Base-by-base conservation (phyloP, 2,797 vertebrate species). In the Notolepis coatsorum region DNA sequence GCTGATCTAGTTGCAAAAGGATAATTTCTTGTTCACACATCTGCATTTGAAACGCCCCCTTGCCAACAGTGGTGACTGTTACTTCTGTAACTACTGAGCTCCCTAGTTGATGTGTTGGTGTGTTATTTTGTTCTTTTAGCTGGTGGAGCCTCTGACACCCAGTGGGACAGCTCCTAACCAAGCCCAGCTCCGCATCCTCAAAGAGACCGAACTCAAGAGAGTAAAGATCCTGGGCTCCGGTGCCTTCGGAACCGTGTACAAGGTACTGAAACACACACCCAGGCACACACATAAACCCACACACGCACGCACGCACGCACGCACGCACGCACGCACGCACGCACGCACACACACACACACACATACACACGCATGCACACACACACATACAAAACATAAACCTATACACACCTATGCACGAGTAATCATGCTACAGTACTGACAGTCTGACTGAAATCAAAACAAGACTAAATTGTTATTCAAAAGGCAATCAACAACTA, bases 131-230 rank as follows among this genome's bases (percentile, higher is more conserved):
- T 10, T 79, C 35, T 75, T 35, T 0, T 51, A 99, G 98, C 83
- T 99, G 59, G 98, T 99, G 55, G 98, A 99, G 65, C 98, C 98
- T 21, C 86, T 99, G 75, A 99, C 98, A 1, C 98, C 98, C 21
- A 99, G 98, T 3, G 98, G 98, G 52, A 96, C 96, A 0, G 97
- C 98, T 1, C 98, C 98, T 25, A 99, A 99, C 85, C 97, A 99
- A 78, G 98, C 98, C 30, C 98, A 99, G 62, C 95, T 99, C 30
- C 95, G 98, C 28, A 99, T 99, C 75, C 86, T 99, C 71, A 99
- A 99, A 84, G 98, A 99, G 89, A 99, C 98, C 0, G 98, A 99
- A 71, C 92, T 99, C 24, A 99, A 98, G 84, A 86, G 94, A 57
- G 93, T 99, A 25, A 99, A 99, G 83, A 95, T 99, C 28, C 95